These are phyloP conservation scores for western clawed frog (Xenopus tropicalis) DNA, from an alignment of 2,113 vertebrate species.

Conservation along the genomic window DNA sequence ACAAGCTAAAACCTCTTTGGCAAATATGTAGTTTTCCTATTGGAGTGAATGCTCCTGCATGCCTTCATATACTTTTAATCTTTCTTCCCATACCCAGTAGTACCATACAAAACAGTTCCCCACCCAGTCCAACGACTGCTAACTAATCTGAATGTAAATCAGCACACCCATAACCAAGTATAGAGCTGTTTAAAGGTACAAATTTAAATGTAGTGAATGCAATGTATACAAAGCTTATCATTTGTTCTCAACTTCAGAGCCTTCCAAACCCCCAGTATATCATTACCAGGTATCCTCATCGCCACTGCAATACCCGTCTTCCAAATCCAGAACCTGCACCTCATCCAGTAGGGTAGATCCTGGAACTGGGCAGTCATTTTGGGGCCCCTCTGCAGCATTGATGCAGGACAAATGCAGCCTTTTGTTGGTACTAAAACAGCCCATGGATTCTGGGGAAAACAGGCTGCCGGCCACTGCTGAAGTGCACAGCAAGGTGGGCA, in stretches of 20 bases:
- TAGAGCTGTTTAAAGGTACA: too few relatives aligned
- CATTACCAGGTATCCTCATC: slow-evolving; percentile 85
- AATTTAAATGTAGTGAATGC: too few relatives aligned
- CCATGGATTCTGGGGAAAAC: slow-evolving; percentile 66
- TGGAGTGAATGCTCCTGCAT: too few relatives aligned
- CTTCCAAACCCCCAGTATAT: slow-evolving; percentile 66
- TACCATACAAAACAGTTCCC: slow-evolving; percentile 15
- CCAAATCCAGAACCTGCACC: slow-evolving; percentile 81
- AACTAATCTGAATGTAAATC: too few relatives aligned
- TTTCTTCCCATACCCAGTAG: too few relatives aligned
- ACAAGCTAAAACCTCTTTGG: slow-evolving; percentile 26
- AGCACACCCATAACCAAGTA: too few relatives aligned
- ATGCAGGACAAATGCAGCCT: slow-evolving; percentile 46
- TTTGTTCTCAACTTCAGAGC: too few relatives aligned
- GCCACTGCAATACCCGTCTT: slow-evolving; percentile 60
- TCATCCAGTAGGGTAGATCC: slow-evolving; percentile 74
- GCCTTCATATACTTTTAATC: too few relatives aligned
- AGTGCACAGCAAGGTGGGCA: slow-evolving; percentile 62
- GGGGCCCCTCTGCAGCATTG: slow-evolving; percentile 46
- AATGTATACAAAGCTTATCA: too few relatives aligned
- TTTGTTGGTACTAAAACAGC: slow-evolving; percentile 68
- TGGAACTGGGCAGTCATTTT: slow-evolving; percentile 7
- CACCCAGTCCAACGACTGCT: background rate
- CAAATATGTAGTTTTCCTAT: too few relatives aligned
- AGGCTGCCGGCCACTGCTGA: slow-evolving; percentile 45